Percentiles rank a stretch among this genome's conserved stretches.
These are phyloP conservation scores for Paratilapia polleni DNA, from an alignment of 2,113 vertebrate species.

Conservation along the genomic window DNA sequence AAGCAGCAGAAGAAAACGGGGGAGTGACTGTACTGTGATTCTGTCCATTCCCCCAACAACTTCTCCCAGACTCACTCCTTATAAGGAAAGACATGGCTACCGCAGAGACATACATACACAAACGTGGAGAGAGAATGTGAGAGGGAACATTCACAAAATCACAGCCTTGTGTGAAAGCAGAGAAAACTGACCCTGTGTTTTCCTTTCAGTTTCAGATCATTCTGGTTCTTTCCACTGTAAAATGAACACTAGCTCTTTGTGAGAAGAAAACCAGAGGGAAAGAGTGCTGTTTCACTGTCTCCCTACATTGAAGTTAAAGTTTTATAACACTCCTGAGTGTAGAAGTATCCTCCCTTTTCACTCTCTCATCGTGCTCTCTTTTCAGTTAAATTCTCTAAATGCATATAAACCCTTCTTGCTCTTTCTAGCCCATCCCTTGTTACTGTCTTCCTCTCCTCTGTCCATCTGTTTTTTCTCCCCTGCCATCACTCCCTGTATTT, in stretches of 20 bases:
- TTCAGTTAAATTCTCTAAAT: not conserved
- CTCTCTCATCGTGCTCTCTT: not conserved
- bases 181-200: slow-evolving; percentile 11
- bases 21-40: slow-evolving; percentile 61
- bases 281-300: not conserved
- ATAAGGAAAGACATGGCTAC: slow-evolving; percentile 71
- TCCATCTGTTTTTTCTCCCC: slow-evolving; percentile 57
- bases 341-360: not conserved
- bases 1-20: slow-evolving; percentile 26
- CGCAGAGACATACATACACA: slow-evolving; percentile 20
- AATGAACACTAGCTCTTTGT: slow-evolving; percentile 24
- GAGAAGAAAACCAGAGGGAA: slow-evolving; percentile 1
- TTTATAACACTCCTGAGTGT: slow-evolving; percentile 47
- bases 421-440: not conserved
- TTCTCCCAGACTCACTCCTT: slow-evolving; percentile 67
- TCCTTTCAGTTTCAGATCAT: slow-evolving; percentile 40
- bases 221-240: slow-evolving; percentile 31
- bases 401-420: not conserved
- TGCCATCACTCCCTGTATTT: slow-evolving; percentile 45
- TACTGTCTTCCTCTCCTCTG: not conserved
- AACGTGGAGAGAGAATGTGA: slow-evolving; percentile 29
- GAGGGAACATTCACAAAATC: slow-evolving; percentile 41
- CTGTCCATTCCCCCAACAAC: slow-evolving; percentile 66
- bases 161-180: slow-evolving; percentile 44
- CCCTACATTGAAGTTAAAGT: slow-evolving; percentile 34